Conservation (phyloP, 2,888 invertebrate species). For the Physocephala rufipes region DNA sequence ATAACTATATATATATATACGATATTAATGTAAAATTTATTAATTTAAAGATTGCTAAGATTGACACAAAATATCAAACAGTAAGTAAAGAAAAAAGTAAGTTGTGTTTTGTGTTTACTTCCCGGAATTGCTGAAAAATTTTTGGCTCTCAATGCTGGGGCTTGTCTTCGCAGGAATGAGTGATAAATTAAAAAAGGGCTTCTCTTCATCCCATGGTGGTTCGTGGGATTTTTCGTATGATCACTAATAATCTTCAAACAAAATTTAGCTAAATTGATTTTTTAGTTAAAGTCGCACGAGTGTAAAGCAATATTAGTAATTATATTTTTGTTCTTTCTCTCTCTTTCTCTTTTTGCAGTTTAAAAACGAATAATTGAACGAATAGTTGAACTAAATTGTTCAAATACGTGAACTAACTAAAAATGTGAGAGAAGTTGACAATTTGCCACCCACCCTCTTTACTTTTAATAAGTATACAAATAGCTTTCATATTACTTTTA, state of each 20-base stretch:
- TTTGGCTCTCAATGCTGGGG: not conserved
- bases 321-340: conserved; percentile 56
- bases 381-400: conserved; percentile 31
- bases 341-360: conserved; percentile 59
- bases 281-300: conserved; percentile 21
- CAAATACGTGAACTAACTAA: conserved; percentile 21
- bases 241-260: conserved; percentile 35
- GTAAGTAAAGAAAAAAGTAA: conserved; percentile 56
- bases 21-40: conserved; percentile 40
- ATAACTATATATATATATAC: conserved; percentile 27
- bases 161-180: not conserved
- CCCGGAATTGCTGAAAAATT: conserved; percentile 42
- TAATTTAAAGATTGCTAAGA: conserved; percentile 38
- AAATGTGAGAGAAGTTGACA: conserved; percentile 30
- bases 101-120: conserved; percentile 57
- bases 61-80: conserved; percentile 43
- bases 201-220: conserved; percentile 50
- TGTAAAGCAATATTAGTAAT: conserved; percentile 50
- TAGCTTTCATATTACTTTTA: conserved; percentile 9
- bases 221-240: conserved; percentile 47
- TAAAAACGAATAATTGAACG: conserved; percentile 46
- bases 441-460: too few relatives aligned
- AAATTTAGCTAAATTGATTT: conserved; percentile 23
- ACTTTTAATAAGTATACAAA: conserved; percentile 37
- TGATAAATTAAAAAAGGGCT: not conserved